Evolutionary conservation across 2,113 vertebrate genomes (phyloP).

Genomic region (Atlantisia rogersi): DNA sequence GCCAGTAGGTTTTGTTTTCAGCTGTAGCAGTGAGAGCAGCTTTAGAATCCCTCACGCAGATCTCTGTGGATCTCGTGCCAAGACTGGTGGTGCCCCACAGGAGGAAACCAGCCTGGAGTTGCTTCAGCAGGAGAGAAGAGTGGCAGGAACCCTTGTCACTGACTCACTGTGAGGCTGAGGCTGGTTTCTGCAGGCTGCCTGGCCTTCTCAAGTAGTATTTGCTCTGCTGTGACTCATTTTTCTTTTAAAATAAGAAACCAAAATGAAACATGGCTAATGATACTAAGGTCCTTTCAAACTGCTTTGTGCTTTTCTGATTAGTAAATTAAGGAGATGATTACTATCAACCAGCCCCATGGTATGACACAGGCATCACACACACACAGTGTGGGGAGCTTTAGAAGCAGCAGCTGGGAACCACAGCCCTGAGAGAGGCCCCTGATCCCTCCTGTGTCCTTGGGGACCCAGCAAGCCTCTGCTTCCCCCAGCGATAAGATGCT

Average conservation of each 20-base stretch:
- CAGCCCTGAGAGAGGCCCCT: not conserved
- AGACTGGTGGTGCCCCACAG: not conserved
- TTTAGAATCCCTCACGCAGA: not conserved
- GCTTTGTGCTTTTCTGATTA: not conserved
- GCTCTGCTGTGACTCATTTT: slow-evolving; percentile 9
- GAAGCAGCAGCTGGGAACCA: not conserved
- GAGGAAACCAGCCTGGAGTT: not conserved
- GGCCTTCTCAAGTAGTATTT: not conserved
- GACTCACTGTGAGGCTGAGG: not conserved
- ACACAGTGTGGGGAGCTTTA: not conserved
- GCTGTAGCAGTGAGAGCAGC: not conserved
- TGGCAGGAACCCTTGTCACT: not conserved
- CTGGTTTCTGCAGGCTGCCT: not conserved
- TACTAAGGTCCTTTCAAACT: not conserved
- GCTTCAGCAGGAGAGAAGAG: not conserved
- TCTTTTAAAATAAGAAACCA: not conserved
- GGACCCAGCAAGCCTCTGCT: not conserved
- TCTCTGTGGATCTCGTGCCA: not conserved
- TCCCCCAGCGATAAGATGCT: not conserved
- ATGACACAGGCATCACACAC: not conserved
- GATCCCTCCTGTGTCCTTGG: not conserved
- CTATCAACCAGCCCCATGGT: not conserved
- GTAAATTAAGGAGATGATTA: not conserved
- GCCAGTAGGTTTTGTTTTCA: not conserved
- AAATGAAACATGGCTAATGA: not conserved